Evolutionary conservation across 1,140 invertebrate species (phyloP), one percentile per base, ranked within the genome.

Genomic region (Apis laboriosa): DNA sequence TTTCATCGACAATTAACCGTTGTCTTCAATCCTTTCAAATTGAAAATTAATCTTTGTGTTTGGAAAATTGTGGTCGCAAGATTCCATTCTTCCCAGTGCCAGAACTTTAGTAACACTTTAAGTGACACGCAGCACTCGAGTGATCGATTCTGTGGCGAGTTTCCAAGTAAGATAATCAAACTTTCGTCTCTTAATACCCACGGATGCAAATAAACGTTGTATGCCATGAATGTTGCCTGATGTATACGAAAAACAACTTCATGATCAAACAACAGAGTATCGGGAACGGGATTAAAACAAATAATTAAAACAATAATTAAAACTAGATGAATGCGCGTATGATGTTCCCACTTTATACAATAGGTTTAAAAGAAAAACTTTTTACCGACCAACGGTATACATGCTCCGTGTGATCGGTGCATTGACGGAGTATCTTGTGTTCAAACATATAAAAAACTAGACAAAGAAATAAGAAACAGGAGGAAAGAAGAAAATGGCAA

Each of bases 161-260:
- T 61, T 61, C 67, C 77, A 71, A 61, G 77, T n/a, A 72, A 79
- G 43, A 71, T 79, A 71, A 79, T 79, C 77, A 72, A 72, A 71
- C 53, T 79, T 61, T 61, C 56, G 56, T 72, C 77, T 79, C 67
- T 61, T 56, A 68, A 77, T 67, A 56, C 34, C 28, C 8, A 9
- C 51, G 19, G 64, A 58, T 67, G 34, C 28, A 49, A 77, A 68
- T 67, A 68, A 34, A 66, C 63, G 34, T n/a, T 49, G 63, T 56
- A 34, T 56, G 28, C 49, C 43, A 2, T 17, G 60, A 24, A n/a
- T 28, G 9, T 0, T 11, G 21, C 1, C 1, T 34, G 11, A 15
- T 1, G 1, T 49, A 19, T 1, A 74, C 9, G 21, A 55, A 49
- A 43, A 58, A 58, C 71, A 21, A 0, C 7, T 43, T 7, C 2